Base-by-base conservation (phyloP, 1,140 invertebrate species). In the Atta cephalotes region DNA sequence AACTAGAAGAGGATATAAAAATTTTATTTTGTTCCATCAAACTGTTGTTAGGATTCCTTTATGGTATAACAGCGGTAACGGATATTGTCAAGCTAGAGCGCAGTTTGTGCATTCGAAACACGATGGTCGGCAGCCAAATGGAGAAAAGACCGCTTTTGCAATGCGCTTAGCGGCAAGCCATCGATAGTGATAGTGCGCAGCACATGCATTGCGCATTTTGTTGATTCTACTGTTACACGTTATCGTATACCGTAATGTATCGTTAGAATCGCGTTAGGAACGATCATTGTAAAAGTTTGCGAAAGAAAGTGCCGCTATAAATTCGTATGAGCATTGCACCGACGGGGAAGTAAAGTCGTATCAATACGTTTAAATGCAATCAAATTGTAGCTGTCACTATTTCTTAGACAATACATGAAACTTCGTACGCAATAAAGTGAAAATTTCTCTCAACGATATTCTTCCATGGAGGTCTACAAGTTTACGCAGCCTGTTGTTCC, bases 1-100 rank as follows among this genome's bases (percentile, higher is more conserved):
- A 56, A 25, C 28, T 21, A 68, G 12, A 60, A 49, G n/a, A 4
- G 28, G 25, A 76, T 35, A 39, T 62, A 63, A 90, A 89, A 88
- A 91, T 88, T 88, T 53, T 45, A 82, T 62, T 58, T 58, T 72
- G 28, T 87, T 84, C 70, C 28, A 84, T 84, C 70, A 84, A 76
- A 74, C 45, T 51, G 70, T 74, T 58, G 80, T 84, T 84, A 84
- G 56, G 28, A 49, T 28, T 56, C 25, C 58, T 84, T 76, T 74
- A 81, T 81, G 65, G 66, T 39, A 28, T 81, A 81, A 62, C 66
- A 60, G 39, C 25, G 66, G 39, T 60, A 72, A 63, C 66, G 56
- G 58, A n/a, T 39, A 51, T 84, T 76, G 70, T 84, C 80, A 39
- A 18, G 70, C 70, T 72, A 1, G 21, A 63, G 39, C 45, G 39